Base-by-base conservation (phyloP, 2,797 vertebrate genomes). In the Anguilla obscura region DNA sequence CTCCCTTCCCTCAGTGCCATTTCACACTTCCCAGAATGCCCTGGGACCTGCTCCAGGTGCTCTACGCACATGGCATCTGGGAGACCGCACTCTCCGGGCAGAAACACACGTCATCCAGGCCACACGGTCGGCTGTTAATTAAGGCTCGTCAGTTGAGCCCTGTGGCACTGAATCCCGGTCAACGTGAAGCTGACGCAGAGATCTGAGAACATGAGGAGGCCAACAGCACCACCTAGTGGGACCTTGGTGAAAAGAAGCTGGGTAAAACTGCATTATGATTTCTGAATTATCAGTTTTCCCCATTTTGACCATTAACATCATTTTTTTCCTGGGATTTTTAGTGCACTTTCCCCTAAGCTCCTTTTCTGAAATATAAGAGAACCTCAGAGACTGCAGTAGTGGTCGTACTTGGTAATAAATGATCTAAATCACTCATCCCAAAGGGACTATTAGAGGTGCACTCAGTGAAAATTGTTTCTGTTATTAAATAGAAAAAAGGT, bases 11-110 rank as follows among this genome's bases (percentile, higher is more conserved):
- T 90, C 90, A 79, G 92, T 97, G 97, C 97, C 92, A 94, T 96
- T 93, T 94, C 95, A 95, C 94, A 97, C 96, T 96, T 97, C 95
- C 93, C 90, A 89, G 93, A 90, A 94, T 92, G 95, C 93, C 92
- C 88, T 92, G 90, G 94, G 96, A 97, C 85, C 90, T 89, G 92
- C 90, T n/a, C 87, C 52, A 4, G 71, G 82, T 14, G 80, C 45
- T 52, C 10, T 7, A 7, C 21, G 24, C 24, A 83, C 50, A 12
- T 52, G 3, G 50, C 16, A 18, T 21, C 36, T 3, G 5, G n/a
- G 30, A 27, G 60, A 71, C 48, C 5, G 8, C 12, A 40, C n/a
- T 58, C 45, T 45, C 36, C 14, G 33, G 86, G 30, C 50, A 7
- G 18, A 76, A 76, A 76, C 33, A 33, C 74, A 58, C 71, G 40